These are phyloP conservation scores for Apoda limacodes DNA, from an alignment of 2,888 invertebrate species.

Conservation along the genomic window DNA sequence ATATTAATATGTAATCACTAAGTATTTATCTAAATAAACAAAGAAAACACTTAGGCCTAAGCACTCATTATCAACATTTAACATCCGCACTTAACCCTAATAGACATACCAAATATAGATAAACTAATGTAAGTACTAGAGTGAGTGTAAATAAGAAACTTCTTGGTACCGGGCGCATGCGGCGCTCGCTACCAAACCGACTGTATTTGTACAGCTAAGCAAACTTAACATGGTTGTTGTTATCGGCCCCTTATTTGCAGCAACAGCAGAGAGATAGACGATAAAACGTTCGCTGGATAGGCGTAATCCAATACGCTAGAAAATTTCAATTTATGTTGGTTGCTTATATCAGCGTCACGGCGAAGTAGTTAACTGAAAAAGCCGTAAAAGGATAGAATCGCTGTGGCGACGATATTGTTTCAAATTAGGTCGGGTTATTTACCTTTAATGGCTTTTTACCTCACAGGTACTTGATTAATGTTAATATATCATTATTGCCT, in stretches of 20 bases:
- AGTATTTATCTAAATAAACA: neutral
- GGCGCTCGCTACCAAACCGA: constrained; percentile 42
- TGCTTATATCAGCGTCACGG: constrained; percentile 42
- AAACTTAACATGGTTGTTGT: constrained; percentile 48
- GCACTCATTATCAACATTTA: constrained; percentile 1
- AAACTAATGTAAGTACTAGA: constrained; percentile 40
- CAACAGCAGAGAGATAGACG: no score
- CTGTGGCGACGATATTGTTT: constrained; percentile 31
- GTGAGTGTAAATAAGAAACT: constrained; percentile 48
- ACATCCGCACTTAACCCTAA: constrained; percentile 22
- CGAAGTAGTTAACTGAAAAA: constrained; percentile 38
- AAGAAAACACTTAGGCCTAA: neutral
- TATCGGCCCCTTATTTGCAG: no score
- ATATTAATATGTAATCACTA: no score
- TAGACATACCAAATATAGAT: constrained; percentile 36
- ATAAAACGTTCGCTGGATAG: no score
- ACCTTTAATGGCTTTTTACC: constrained; percentile 29
- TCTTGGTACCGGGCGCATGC: constrained; percentile 50
- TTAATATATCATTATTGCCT: no score
- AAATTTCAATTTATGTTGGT: constrained; percentile 34
- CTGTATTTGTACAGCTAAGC: constrained; percentile 63
- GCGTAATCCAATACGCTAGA: no score
- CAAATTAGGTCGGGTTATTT: constrained; percentile 43
- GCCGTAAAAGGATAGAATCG: constrained; percentile 39
- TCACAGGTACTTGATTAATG: no score